Conservation (phyloP, 2,888 invertebrate species). For the Copidosoma aretas region DNA sequence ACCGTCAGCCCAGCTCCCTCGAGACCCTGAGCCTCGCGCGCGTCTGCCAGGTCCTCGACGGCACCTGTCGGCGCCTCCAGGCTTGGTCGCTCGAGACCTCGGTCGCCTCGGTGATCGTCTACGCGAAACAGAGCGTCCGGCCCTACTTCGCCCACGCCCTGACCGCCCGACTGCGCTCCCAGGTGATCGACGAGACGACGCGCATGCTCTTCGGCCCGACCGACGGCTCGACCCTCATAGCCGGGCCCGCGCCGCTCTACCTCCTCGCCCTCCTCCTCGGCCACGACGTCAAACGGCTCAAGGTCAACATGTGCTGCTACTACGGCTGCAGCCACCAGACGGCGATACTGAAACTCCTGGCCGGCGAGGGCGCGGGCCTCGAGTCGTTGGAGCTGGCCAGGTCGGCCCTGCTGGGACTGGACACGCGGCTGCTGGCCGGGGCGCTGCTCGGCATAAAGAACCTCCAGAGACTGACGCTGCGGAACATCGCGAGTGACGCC, state of each 20-base stretch:
- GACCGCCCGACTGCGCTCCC: slow-evolving; percentile 58
- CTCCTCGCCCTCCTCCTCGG: slow-evolving; percentile 59
- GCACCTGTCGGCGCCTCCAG: slow-evolving; percentile 60
- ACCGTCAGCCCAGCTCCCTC: slow-evolving; percentile 59
- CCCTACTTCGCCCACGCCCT: slow-evolving; percentile 60
- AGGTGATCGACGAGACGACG: slow-evolving; percentile 59
- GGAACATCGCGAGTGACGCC: slow-evolving; percentile 61
- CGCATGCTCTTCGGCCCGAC: slow-evolving; percentile 57
- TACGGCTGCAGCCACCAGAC: slow-evolving; percentile 64
- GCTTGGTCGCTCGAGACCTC: slow-evolving; percentile 60
- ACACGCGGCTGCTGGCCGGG: slow-evolving; percentile 58
- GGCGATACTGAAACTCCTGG: slow-evolving; percentile 58
- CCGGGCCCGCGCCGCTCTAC: slow-evolving; percentile 60
- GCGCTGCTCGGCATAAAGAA: slow-evolving; percentile 58
- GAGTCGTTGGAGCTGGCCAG: slow-evolving; percentile 59
- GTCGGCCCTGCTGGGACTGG: slow-evolving; percentile 59
- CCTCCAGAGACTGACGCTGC: slow-evolving; percentile 57
- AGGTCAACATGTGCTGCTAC: slow-evolving; percentile 62
- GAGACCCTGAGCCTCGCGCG: slow-evolving; percentile 59
- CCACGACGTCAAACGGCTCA: slow-evolving; percentile 58
- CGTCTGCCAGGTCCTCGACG: slow-evolving; percentile 60
- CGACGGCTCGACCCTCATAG: slow-evolving; percentile 57
- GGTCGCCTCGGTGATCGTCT: slow-evolving; percentile 56
- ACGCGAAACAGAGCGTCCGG: slow-evolving; percentile 57
- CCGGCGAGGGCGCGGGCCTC: slow-evolving; percentile 59